Conservation (phyloP, 2,888 invertebrate genomes). For the Andrena trimmerana region DNA sequence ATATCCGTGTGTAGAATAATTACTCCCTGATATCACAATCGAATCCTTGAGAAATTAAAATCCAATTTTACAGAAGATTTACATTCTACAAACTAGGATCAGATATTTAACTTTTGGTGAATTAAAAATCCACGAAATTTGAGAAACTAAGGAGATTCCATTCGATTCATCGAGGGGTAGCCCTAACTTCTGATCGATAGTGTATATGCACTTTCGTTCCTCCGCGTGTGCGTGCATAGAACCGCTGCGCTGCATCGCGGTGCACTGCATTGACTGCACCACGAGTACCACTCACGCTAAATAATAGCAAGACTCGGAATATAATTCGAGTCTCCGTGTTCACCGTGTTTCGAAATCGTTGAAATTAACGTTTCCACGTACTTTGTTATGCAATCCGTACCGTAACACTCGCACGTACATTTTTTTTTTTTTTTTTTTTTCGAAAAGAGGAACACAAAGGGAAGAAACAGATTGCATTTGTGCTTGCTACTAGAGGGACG, state of each 20-base stretch:
- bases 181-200: slow-evolving; percentile 2
- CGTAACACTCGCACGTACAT: not conserved
- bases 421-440: too few relatives aligned
- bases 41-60: not conserved
- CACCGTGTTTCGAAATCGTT: not conserved
- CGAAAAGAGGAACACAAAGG: not conserved
- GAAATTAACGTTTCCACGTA: not conserved
- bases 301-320: slow-evolving; percentile 15
- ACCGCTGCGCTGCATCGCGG: slow-evolving; percentile 14
- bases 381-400: not conserved
- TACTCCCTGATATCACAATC: too few relatives aligned
- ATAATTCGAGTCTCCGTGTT: not conserved
- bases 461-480: not conserved
- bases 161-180: not conserved
- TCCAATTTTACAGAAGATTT: not conserved
- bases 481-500: not conserved
- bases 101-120: not conserved
- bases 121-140: not conserved
- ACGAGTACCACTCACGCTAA: slow-evolving; percentile 4
- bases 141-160: not conserved
- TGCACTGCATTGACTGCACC: slow-evolving; percentile 9
- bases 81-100: not conserved
- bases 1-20: too few relatives aligned
- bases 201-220: slow-evolving; percentile 9
- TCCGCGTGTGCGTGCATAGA: slow-evolving; percentile 11